Evolutionary conservation across 2,888 invertebrate genomes (phyloP).

Genomic region (Campopleginae sp.): DNA sequence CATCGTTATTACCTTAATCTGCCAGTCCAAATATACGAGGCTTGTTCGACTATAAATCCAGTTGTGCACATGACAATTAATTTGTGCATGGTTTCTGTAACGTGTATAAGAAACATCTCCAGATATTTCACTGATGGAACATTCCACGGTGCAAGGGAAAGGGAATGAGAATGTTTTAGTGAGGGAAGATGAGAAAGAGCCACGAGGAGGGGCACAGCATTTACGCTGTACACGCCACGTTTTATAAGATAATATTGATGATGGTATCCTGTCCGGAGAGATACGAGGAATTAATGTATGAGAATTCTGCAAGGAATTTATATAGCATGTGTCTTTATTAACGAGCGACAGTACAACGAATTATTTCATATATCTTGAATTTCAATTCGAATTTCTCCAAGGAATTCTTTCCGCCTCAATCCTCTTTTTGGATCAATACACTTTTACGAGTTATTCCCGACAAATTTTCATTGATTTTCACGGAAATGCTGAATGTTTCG

Average conservation of each 20-base stretch:
- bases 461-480: neutral
- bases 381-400: neutral
- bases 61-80: slow-evolving; percentile 51
- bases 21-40: neutral
- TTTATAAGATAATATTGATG: slow-evolving; percentile 68
- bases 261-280: slow-evolving; percentile 54
- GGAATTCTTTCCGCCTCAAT: neutral
- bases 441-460: neutral
- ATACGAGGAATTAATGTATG: slow-evolving; percentile 56
- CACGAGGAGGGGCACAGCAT: neutral
- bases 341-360: neutral
- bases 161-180: neutral
- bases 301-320: neutral
- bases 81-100: slow-evolving; percentile 50
- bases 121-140: slow-evolving; percentile 58
- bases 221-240: slow-evolving; percentile 13
- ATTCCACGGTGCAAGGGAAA: slow-evolving; percentile 20
- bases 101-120: slow-evolving; percentile 52
- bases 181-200: slow-evolving; percentile 10
- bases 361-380: neutral
- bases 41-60: slow-evolving; percentile 13
- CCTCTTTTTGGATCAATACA: neutral
- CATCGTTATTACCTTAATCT: neutral
- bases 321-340: neutral
- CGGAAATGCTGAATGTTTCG: neutral